Percentiles rank a stretch among this genome's conserved stretches.
phyloP scores from a whole-genome alignment of 2,797 vertebrate genomes.

The Cryptoprocta ferox region DNA sequence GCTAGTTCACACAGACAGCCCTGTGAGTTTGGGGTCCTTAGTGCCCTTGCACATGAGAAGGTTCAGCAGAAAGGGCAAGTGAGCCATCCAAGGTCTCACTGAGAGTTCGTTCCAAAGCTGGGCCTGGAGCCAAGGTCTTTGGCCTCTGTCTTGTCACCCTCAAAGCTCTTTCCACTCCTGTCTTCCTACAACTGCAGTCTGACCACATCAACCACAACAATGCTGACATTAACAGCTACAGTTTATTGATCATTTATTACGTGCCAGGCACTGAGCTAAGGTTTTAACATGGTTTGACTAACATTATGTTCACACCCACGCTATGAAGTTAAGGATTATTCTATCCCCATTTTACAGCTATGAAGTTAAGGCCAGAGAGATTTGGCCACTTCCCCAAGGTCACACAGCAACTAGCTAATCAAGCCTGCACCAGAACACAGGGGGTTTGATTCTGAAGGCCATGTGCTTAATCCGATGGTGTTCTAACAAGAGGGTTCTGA shows the following conservation, averaged over 20 bases:
- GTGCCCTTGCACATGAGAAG: not conserved
- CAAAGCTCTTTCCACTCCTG: not conserved
- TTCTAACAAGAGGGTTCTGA: not conserved
- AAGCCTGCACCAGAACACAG: not conserved
- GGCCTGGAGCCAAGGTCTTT: not conserved
- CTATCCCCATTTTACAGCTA: not conserved
- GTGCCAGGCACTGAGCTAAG: not conserved
- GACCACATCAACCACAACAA: not conserved
- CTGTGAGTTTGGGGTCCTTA: not conserved
- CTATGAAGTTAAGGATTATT: not conserved
- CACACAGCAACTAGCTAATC: not conserved
- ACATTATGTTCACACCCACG: not conserved
- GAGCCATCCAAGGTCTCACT: not conserved
- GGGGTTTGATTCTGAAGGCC: not conserved
- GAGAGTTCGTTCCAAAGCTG: not conserved
- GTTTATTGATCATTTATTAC: not conserved
- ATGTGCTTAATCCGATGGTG: rapidly evolving
- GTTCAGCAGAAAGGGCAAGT: not conserved
- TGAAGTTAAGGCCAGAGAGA: not conserved
- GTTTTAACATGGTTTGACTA: not conserved
- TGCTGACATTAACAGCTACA: not conserved
- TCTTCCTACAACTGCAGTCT: not conserved
- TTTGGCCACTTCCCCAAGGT: not conserved
- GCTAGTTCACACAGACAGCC: not conserved
- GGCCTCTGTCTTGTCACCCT: not conserved